phyloP scores from a whole-genome alignment of 2,797 vertebrate species.

The Eleutherodactylus coqui region DNA sequence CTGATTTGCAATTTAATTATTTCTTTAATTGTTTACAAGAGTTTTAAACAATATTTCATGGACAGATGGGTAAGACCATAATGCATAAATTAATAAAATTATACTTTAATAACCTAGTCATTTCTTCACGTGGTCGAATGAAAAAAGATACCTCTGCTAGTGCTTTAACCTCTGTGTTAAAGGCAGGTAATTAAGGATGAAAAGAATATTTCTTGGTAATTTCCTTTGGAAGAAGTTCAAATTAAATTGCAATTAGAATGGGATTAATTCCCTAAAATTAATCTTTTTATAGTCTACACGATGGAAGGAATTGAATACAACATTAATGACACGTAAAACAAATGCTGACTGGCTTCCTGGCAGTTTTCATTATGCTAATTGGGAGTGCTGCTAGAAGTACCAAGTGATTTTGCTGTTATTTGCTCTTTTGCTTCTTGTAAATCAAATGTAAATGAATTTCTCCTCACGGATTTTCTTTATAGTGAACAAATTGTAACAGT shows the following conservation, averaged over 20 bases:
- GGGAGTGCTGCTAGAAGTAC: constrained; percentile 50
- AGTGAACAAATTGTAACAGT: constrained; percentile 33
- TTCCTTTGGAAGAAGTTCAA: constrained; percentile 59
- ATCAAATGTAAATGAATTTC: constrained; percentile 56
- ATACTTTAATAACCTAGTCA: constrained; percentile 22
- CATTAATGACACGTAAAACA: constrained; percentile 63
- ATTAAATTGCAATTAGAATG: constrained; percentile 60
- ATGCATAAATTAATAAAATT: constrained; percentile 31
- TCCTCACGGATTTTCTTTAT: constrained; percentile 36
- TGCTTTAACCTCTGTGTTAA: constrained; percentile 55
- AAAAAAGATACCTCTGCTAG: constrained; percentile 25
- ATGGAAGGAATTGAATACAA: constrained; percentile 59
- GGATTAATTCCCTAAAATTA: constrained; percentile 62
- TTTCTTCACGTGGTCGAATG: constrained; percentile 14
- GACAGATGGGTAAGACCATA: not conserved
- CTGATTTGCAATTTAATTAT: not conserved
- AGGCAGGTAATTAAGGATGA: constrained; percentile 58
- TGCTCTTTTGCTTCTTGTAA: constrained; percentile 54
- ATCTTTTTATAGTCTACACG: constrained; percentile 63
- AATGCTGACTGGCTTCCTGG: constrained; percentile 61
- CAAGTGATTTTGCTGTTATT: constrained; percentile 58
- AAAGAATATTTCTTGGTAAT: constrained; percentile 57
- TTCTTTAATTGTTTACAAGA: not conserved
- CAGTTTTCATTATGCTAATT: constrained; percentile 62
- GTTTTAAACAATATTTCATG: constrained; percentile 5